Conservation (phyloP, 2,888 invertebrate genomes). For the Eupithecia exiguata region DNA sequence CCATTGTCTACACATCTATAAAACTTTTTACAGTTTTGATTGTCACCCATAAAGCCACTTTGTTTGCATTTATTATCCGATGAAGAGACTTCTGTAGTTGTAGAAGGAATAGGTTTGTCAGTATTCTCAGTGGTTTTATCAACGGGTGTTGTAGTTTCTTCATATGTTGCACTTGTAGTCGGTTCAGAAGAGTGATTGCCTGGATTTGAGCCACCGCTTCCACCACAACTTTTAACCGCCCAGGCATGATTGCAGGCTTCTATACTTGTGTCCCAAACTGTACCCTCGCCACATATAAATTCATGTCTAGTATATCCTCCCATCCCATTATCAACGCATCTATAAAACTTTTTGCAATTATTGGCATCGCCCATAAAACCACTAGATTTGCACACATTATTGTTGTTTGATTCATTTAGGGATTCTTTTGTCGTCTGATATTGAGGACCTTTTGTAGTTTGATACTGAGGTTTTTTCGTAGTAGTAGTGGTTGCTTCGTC, state of each 20-base stretch:
- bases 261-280: slow-evolving; percentile 84
- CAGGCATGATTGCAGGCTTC: slow-evolving; percentile 84
- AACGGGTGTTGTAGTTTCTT: slow-evolving; percentile 17
- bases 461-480: slow-evolving; percentile 30
- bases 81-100: slow-evolving; percentile 29
- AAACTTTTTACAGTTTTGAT: slow-evolving; percentile 88
- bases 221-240: slow-evolving; percentile 71
- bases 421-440: slow-evolving; percentile 23
- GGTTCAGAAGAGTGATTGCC: slow-evolving; percentile 37
- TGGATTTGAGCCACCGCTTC: slow-evolving; percentile 25
- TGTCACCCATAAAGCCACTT: slow-evolving; percentile 88
- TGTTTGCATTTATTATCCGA: slow-evolving; percentile 48
- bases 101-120: slow-evolving; percentile 24
- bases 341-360: slow-evolving; percentile 85
- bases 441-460: slow-evolving; percentile 22
- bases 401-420: slow-evolving; percentile 14
- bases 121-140: slow-evolving; percentile 37
- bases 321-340: slow-evolving; percentile 86
- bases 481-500: slow-evolving; percentile 35
- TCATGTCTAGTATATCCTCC: slow-evolving; percentile 84
- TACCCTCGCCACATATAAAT: slow-evolving; percentile 87
- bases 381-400: slow-evolving; percentile 70
- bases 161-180: slow-evolving; percentile 19
- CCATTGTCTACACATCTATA: slow-evolving; percentile 89
- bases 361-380: slow-evolving; percentile 85